A percentile compares a stretch with the other conserved stretches of the same genome.
These are phyloP conservation scores for Melinaea menophilus DNA, from an alignment of 2,888 invertebrate species.

Conservation along the genomic window DNA sequence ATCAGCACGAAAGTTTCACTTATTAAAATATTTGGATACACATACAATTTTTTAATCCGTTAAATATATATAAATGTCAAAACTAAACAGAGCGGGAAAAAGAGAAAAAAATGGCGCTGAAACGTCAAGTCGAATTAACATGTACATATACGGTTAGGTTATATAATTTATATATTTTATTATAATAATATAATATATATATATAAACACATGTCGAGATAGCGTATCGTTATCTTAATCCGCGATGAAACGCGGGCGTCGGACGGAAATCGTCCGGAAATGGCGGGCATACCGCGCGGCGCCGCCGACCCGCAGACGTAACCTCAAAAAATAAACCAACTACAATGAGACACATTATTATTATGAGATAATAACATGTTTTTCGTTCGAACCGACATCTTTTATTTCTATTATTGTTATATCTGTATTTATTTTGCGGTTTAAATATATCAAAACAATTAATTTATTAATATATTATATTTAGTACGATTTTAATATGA, in stretches of 20 bases:
- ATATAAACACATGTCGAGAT: neutral
- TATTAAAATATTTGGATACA: conserved; percentile 19
- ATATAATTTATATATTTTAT: no score
- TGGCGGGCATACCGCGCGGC: conserved; percentile 72
- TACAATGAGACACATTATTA: neutral
- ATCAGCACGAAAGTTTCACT: conserved; percentile 60
- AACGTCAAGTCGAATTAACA: no score
- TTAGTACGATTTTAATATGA: neutral
- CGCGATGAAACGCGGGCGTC: conserved; percentile 50
- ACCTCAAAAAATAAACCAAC: conserved; percentile 26
- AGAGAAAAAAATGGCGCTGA: no score
- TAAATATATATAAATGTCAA: no score
- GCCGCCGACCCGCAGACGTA: conserved; percentile 39
- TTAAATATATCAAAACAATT: neutral
- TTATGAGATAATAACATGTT: conserved; percentile 29
- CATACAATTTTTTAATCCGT: neutral
- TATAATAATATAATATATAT: no score
- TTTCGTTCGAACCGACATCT: conserved; percentile 28
- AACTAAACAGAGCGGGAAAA: no score
- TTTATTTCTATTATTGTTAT: conserved; percentile 21
- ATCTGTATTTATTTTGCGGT: conserved; percentile 25
- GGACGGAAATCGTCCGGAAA: conserved; percentile 76
- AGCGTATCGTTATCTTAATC: conserved; percentile 50
- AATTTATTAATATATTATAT: conserved; percentile 10
- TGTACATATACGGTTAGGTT: no score